These are phyloP conservation scores for Elgaria multicarinata DNA, from an alignment of 2,113 vertebrate genomes.

Conservation along the genomic window DNA sequence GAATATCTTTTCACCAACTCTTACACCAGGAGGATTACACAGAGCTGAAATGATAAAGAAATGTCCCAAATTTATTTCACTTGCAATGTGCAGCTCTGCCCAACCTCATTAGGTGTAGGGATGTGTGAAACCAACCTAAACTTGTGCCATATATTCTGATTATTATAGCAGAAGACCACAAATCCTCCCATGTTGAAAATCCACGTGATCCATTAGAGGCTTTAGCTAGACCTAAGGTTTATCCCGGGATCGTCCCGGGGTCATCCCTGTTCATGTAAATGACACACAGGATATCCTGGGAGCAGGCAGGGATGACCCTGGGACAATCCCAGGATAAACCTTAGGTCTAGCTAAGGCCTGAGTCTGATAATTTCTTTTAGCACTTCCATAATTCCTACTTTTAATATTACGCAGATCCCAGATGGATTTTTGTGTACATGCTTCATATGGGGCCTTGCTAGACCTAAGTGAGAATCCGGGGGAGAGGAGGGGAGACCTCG, in stretches of 20 bases:
- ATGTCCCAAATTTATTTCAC: neutral
- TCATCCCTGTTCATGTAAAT: too few relatives aligned
- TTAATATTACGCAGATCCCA: neutral
- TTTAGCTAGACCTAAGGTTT: too few relatives aligned
- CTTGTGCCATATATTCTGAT: neutral
- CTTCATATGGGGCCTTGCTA: too few relatives aligned
- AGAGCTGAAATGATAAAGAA: slow-evolving; percentile 35
- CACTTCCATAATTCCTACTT: neutral
- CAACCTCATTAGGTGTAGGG: neutral
- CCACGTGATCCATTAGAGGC: neutral
- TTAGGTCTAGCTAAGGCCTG: too few relatives aligned
- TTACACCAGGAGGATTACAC: slow-evolving; percentile 10
- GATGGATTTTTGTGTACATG: neutral
- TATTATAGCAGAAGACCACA: neutral
- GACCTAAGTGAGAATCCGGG: too few relatives aligned
- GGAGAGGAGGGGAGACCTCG: too few relatives aligned
- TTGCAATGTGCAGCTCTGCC: neutral
- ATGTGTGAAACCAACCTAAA: neutral
- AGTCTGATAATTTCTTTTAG: neutral
- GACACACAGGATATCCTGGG: too few relatives aligned
- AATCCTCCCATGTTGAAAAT: neutral
- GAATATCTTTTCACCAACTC: slow-evolving; percentile 25
- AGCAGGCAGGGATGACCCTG: too few relatives aligned
- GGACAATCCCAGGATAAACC: too few relatives aligned
- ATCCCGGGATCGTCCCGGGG: too few relatives aligned